phyloP scores from a whole-genome alignment of 2,888 invertebrate genomes.

The Nymphalis polychloros region DNA sequence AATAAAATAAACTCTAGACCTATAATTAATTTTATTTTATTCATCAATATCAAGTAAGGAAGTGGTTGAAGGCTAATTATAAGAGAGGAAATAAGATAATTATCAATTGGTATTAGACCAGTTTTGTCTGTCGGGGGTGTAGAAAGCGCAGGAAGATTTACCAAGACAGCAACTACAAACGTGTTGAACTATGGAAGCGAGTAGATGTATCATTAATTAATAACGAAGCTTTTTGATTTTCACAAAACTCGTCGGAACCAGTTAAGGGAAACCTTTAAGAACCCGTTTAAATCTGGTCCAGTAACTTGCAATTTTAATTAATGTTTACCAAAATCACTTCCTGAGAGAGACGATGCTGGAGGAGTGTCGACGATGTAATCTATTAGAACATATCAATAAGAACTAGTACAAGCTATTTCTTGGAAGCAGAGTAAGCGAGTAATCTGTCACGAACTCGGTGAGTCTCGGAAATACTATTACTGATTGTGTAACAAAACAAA shows the following conservation, averaged over 20 bases:
- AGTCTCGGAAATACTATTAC: not conserved
- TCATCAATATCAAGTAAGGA: not conserved
- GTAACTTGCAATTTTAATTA: conserved; percentile 8
- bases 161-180: not conserved
- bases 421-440: not conserved
- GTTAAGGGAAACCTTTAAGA: conserved; percentile 8
- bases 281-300: conserved; percentile 13
- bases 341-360: not conserved
- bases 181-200: conserved; percentile 1
- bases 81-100: conserved; percentile 7
- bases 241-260: conserved; percentile 1
- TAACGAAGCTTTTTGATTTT: not conserved
- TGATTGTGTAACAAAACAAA: conserved; percentile 1
- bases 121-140: conserved; percentile 18
- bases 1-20: not conserved
- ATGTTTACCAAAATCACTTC: conserved; percentile 5
- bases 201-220: not conserved
- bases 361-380: not conserved
- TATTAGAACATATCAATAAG: not conserved
- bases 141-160: conserved; percentile 16
- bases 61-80: not conserved
- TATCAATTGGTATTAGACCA: conserved; percentile 18
- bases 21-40: not conserved
- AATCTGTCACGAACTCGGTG: not conserved
- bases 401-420: conserved; percentile 4